Evolutionary conservation across 2,888 invertebrate genomes (phyloP).

Genomic region (Tetanocera ferruginea): DNA sequence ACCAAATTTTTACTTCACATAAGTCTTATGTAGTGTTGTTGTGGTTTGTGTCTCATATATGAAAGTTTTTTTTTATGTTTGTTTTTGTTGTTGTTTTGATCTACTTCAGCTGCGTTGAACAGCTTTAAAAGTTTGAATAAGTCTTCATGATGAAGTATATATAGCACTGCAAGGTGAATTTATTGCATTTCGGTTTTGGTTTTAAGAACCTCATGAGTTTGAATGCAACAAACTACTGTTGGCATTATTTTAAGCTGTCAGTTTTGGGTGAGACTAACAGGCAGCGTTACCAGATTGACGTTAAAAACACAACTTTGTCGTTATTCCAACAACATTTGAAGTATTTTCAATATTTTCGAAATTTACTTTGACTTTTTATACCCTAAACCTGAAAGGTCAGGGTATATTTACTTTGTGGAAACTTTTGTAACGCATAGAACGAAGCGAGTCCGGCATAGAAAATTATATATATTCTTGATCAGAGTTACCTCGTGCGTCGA

Average conservation of each 20-base stretch:
- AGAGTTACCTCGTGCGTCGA: no score
- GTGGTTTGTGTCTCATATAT: neutral
- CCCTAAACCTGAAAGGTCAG: no score
- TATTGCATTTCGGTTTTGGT: neutral
- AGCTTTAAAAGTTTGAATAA: neutral
- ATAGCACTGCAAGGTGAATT: no score
- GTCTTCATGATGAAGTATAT: neutral
- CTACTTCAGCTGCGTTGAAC: neutral
- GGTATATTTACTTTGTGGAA: no score
- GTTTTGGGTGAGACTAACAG: neutral
- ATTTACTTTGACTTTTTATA: no score
- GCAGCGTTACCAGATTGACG: neutral
- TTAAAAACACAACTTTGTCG: no score
- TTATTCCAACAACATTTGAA: no score
- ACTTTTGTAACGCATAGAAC: no score
- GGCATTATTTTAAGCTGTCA: neutral
- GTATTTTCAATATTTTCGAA: no score
- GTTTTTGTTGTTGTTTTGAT: neutral
- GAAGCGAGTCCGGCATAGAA: no score
- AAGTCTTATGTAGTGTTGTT: neutral
- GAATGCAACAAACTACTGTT: neutral
- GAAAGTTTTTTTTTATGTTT: no score
- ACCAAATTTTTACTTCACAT: neutral
- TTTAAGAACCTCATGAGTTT: neutral
- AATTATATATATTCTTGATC: no score